Evolutionary conservation across 2,113 vertebrate genomes (phyloP).

Genomic region (Vulpes ferrilata): DNA sequence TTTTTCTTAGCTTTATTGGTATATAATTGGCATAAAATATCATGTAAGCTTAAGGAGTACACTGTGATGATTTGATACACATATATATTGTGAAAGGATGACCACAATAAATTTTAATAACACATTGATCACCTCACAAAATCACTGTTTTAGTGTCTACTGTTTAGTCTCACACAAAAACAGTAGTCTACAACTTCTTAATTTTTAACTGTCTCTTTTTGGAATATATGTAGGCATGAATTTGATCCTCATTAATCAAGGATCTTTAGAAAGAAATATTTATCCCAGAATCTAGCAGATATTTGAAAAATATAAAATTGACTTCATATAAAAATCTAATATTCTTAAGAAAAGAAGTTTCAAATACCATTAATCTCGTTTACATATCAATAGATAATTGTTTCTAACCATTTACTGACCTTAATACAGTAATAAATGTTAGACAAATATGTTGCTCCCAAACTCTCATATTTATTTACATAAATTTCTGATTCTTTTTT

Average conservation of each 20-base stretch:
- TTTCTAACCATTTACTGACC: conserved; percentile 7
- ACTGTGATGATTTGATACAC: background rate
- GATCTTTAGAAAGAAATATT: background rate
- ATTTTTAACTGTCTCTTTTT: background rate
- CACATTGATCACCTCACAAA: background rate
- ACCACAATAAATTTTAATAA: background rate
- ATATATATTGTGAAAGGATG: background rate
- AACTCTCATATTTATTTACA: conserved; percentile 76
- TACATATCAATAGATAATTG: background rate
- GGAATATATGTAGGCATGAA: background rate
- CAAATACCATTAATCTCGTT: background rate
- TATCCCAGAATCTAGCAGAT: background rate
- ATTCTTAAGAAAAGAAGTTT: background rate
- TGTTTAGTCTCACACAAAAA: background rate
- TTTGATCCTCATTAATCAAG: background rate
- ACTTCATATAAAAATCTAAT: background rate
- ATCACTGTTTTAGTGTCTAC: background rate
- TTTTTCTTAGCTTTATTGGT: background rate
- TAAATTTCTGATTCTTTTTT: conserved; percentile 54
- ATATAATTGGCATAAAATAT: background rate
- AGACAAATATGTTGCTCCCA: conserved; percentile 41
- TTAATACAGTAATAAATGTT: conserved; percentile 66
- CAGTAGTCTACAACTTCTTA: background rate
- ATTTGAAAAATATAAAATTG: background rate
- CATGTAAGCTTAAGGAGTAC: background rate